These are phyloP conservation scores for Microcebus ravelobensis DNA, from an alignment of 2,113 vertebrate genomes.

Conservation along the genomic window DNA sequence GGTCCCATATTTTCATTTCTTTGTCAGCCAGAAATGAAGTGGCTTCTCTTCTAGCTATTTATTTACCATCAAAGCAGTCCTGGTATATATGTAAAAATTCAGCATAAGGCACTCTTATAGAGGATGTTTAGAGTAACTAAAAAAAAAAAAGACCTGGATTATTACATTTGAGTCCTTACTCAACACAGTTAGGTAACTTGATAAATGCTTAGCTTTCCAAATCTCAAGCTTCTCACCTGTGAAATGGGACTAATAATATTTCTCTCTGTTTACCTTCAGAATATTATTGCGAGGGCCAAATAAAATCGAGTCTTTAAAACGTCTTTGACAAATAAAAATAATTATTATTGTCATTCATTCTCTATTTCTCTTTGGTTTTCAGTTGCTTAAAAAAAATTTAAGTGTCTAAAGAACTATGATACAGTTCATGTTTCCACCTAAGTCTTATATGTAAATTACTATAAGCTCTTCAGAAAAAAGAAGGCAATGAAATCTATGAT, in stretches of 20 bases:
- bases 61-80: background rate
- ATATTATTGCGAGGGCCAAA: background rate
- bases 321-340: background rate
- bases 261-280: background rate
- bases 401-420: background rate
- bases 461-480: background rate
- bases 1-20: background rate
- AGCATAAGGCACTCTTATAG: background rate
- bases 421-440: background rate
- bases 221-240: background rate
- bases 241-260: background rate
- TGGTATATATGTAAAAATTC: background rate
- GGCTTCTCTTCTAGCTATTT: background rate
- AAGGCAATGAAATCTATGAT: background rate
- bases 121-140: background rate
- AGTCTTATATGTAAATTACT: background rate
- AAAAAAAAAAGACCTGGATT: background rate
- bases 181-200: background rate
- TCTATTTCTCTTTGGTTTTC: background rate
- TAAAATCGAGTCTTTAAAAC: background rate
- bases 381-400: background rate
- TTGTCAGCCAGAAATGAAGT: conserved; percentile 10
- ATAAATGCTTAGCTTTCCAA: background rate
- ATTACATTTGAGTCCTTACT: background rate
- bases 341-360: background rate